Evolutionary conservation across 2,797 vertebrate genomes (phyloP).

Genomic region (Sylvia borin): DNA sequence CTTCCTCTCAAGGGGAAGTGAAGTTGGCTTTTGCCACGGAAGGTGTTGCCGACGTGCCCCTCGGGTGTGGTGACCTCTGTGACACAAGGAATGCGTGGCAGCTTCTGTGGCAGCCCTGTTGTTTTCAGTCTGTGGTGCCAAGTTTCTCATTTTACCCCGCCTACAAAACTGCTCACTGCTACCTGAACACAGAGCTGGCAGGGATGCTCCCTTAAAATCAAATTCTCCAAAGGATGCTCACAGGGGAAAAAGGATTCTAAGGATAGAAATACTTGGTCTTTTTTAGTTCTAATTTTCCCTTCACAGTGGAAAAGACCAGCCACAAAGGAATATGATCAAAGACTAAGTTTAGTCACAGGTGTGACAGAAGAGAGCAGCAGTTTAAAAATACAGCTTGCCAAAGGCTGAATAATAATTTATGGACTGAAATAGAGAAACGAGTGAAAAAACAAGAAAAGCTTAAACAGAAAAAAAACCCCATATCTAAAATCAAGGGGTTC

Average conservation of each 20-base stretch:
- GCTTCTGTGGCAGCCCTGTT: neutral
- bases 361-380: neutral
- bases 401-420: neutral
- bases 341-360: slow-evolving; percentile 34
- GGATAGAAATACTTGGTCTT: neutral
- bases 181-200: neutral
- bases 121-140: neutral
- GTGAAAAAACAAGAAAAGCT: neutral
- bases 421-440: neutral
- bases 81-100: neutral
- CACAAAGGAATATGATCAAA: neutral
- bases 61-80: neutral
- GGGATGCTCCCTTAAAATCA: neutral
- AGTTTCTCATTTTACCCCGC: neutral
- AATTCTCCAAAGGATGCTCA: neutral
- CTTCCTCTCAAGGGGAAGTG: neutral
- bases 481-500: neutral
- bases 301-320: neutral
- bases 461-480: neutral
- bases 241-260: neutral
- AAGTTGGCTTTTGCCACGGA: neutral
- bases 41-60: neutral
- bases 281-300: neutral
- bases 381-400: neutral
- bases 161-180: neutral